Evolutionary conservation across 2,797 vertebrate species (phyloP).

Genomic region (Botia almorhae): DNA sequence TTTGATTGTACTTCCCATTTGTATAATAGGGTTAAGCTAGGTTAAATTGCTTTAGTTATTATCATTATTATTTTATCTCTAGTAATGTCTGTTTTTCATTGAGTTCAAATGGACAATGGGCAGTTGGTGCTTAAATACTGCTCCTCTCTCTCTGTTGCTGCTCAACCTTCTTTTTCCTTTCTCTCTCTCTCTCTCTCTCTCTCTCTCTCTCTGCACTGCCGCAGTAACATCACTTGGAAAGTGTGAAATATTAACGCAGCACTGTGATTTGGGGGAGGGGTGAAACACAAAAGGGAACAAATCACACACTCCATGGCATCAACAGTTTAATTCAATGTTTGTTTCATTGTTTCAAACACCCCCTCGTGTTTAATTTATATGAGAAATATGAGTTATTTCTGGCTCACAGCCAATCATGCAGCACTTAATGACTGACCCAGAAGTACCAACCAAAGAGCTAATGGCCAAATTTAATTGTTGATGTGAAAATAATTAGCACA

Average conservation of each 20-base stretch:
- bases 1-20: neutral
- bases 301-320: neutral
- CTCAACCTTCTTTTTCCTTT: too few species aligned
- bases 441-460: neutral
- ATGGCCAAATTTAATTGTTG: constrained; percentile 3
- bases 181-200: neutral
- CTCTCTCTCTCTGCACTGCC: constrained; percentile 45
- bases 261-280: neutral
- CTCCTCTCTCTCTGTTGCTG: neutral
- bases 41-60: neutral
- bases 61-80: too few species aligned
- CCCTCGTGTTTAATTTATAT: neutral
- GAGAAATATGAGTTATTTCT: neutral
- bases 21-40: neutral
- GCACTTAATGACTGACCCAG: constrained; percentile 12
- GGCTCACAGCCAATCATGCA: constrained; percentile 31
- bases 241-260: constrained; percentile 41
- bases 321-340: neutral
- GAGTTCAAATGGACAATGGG: constrained; percentile 9
- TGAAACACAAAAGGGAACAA: neutral
- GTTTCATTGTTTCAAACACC: neutral
- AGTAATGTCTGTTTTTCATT: neutral
- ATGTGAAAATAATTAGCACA: neutral
- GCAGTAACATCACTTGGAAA: constrained; percentile 50
- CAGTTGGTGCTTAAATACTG: constrained; percentile 61